Conservation (phyloP, 2,888 invertebrate species). For the Globia sparganii region DNA sequence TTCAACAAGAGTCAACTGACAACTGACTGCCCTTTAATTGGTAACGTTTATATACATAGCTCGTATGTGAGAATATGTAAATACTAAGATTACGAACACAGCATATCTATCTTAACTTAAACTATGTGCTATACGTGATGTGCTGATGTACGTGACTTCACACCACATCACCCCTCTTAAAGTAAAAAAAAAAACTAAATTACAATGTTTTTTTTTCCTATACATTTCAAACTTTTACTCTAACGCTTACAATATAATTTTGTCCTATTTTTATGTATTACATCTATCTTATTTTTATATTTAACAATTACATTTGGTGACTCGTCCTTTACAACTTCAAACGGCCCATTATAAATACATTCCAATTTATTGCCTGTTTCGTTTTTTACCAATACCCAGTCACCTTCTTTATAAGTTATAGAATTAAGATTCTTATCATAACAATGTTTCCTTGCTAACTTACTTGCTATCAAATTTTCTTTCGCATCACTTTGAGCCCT, state of each 20-base stretch:
- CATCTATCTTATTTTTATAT: neutral
- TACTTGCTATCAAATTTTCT: neutral
- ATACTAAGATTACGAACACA: too few species aligned
- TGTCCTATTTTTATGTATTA: neutral
- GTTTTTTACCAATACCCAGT: neutral
- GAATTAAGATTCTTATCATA: constrained; percentile 7
- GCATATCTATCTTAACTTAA: too few species aligned
- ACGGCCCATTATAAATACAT: neutral
- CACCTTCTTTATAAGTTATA: neutral
- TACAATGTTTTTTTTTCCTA: neutral
- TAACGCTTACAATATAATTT: neutral
- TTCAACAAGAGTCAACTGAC: too few species aligned
- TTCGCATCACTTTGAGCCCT: constrained; percentile 1
- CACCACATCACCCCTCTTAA: neutral
- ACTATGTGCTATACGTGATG: too few species aligned
- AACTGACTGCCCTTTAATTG: too few species aligned
- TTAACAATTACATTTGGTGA: neutral
- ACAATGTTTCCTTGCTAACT: neutral
- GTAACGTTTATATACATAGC: too few species aligned
- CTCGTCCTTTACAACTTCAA: neutral
- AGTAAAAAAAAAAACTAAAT: neutral
- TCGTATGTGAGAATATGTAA: too few species aligned
- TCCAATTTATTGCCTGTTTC: neutral
- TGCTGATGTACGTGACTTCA: neutral
- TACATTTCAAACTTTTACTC: neutral